phyloP scores from a whole-genome alignment of 2,888 invertebrate species.

The Zele albiditarsus region DNA sequence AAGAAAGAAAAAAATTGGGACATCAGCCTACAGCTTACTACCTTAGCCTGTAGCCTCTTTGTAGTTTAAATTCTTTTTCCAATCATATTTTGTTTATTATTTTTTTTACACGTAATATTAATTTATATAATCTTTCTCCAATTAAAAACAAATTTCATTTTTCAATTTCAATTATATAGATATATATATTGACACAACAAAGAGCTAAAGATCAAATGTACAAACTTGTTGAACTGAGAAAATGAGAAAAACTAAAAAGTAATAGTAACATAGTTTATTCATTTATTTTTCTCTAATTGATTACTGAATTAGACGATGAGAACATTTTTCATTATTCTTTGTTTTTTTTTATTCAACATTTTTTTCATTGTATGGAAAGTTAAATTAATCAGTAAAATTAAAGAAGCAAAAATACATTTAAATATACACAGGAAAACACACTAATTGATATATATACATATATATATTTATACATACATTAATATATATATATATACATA shows the following conservation, averaged over 20 bases:
- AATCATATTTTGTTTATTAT: slow-evolving; percentile 55
- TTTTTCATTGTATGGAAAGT: slow-evolving; percentile 14
- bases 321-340: background rate
- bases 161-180: background rate
- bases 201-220: too few species aligned
- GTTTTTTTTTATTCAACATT: slow-evolving; percentile 39
- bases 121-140: slow-evolving; percentile 1
- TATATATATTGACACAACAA: background rate
- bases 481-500: background rate
- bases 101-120: slow-evolving; percentile 40
- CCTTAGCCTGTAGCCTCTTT: slow-evolving; percentile 73
- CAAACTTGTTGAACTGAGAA: too few species aligned
- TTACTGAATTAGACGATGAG: background rate
- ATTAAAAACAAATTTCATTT: background rate
- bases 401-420: background rate
- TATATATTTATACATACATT: background rate
- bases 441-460: background rate
- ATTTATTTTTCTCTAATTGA: too few species aligned
- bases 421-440: background rate
- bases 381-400: slow-evolving; percentile 15
- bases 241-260: too few species aligned
- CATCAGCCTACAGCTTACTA: slow-evolving; percentile 70
- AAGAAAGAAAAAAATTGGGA: slow-evolving; percentile 54
- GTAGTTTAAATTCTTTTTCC: slow-evolving; percentile 60
- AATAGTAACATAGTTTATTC: too few species aligned